A percentile compares a stretch with the other conserved stretches of the same genome.
Conservation (phyloP, 1,140 invertebrate genomes). For the Marisa cornuarietis region DNA sequence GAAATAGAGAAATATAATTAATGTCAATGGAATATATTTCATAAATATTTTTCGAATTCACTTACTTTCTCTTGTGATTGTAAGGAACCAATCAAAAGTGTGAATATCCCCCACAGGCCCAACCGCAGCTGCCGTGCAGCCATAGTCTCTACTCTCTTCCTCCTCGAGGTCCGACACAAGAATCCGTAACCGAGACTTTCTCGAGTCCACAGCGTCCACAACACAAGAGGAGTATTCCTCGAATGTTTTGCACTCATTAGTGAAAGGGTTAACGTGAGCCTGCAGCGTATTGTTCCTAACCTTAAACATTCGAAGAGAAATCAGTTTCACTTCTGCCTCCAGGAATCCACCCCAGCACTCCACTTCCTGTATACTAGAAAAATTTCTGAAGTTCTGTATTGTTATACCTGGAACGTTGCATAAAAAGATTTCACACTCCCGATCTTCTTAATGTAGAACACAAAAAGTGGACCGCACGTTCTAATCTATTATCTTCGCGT, state of each 20-base stretch:
- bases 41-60: background rate
- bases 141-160: conserved; percentile 10
- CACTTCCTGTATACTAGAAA: conserved; percentile 21
- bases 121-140: background rate
- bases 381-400: background rate
- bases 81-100: background rate
- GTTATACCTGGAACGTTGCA: background rate
- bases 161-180: conserved; percentile 2
- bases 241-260: conserved; percentile 7
- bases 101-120: background rate
- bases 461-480: no score
- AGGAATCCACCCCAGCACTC: conserved; percentile 13
- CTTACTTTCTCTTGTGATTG: conserved; percentile 8
- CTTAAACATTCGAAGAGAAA: conserved; percentile 8
- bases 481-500: no score
- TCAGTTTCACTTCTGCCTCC: conserved; percentile 10
- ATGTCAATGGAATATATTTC: no score
- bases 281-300: background rate
- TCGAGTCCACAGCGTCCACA: background rate
- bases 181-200: conserved; percentile 6
- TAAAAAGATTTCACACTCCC: background rate
- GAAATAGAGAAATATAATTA: no score
- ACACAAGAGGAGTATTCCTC: conserved; percentile 1
- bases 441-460: no score
- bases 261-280: background rate